Conservation (phyloP, 2,888 invertebrate species). For the Nomada ferruginata region DNA sequence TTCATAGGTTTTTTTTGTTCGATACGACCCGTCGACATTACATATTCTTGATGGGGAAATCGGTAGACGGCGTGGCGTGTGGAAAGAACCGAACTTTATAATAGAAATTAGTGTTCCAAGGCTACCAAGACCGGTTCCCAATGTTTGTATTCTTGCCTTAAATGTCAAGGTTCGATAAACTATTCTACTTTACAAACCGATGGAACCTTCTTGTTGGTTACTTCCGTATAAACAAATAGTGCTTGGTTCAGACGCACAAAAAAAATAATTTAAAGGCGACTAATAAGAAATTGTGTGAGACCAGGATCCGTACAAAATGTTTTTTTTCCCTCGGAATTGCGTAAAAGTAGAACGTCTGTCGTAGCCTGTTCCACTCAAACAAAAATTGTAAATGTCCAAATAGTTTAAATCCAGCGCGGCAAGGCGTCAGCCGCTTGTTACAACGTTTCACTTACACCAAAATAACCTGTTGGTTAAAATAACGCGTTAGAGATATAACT, state of each 20-base stretch:
- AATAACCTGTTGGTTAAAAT: conserved; percentile 29
- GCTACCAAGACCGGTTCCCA: conserved; percentile 32
- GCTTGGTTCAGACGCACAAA: no score
- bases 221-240: no score
- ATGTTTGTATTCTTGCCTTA: background rate
- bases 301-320: no score
- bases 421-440: background rate
- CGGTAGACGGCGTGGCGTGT: background rate
- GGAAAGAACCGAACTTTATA: conserved; percentile 28
- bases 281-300: no score
- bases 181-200: background rate
- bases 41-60: conserved; percentile 27
- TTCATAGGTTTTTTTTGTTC: conserved; percentile 12
- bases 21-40: background rate
- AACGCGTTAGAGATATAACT: conserved; percentile 5
- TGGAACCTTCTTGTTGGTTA: background rate
- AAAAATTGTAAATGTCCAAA: background rate
- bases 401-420: no score
- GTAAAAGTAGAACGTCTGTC: no score
- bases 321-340: no score
- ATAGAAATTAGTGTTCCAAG: conserved; percentile 42
- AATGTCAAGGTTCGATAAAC: background rate
- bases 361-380: no score
- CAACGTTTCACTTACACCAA: conserved; percentile 19
- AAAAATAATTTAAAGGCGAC: no score